Conservation (phyloP, 2,888 invertebrate genomes). For the Agrotis segetum region DNA sequence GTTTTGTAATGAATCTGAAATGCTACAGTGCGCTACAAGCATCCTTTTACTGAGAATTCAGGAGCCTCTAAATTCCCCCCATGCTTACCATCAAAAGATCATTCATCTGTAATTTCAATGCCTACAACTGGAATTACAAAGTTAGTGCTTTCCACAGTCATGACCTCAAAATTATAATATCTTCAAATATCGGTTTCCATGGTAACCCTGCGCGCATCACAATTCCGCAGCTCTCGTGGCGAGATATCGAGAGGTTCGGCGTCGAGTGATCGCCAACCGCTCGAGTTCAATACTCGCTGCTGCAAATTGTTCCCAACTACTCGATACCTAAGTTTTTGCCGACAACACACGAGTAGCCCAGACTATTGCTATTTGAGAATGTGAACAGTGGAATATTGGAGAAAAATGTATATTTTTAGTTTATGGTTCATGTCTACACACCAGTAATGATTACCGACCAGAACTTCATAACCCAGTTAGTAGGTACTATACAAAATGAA, state of each 20-base stretch:
- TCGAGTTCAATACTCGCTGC: conserved; percentile 54
- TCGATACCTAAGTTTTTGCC: conserved; percentile 53
- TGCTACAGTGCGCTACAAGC: too few relatives aligned
- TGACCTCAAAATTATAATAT: not conserved
- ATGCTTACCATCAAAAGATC: not conserved
- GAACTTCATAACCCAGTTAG: too few relatives aligned
- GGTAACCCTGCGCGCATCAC: conserved; percentile 52
- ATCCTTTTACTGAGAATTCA: not conserved
- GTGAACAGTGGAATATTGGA: conserved; percentile 20
- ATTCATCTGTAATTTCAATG: not conserved
- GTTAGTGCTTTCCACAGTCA: not conserved
- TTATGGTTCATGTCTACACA: not conserved
- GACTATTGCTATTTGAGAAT: conserved; percentile 26
- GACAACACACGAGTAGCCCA: conserved; percentile 36
- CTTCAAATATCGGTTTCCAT: not conserved
- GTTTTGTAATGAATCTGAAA: too few relatives aligned
- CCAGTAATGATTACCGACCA: too few relatives aligned
- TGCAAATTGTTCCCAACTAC: conserved; percentile 62
- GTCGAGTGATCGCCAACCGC: conserved; percentile 59
- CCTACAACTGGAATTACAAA: not conserved
- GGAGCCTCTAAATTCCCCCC: not conserved
- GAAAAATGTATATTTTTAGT: not conserved
- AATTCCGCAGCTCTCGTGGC: conserved; percentile 53
- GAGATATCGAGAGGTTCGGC: conserved; percentile 60
- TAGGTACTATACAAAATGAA: too few relatives aligned